Percentiles rank a stretch among this genome's conserved stretches.
These are phyloP conservation scores for Dromococcyx pavoninus DNA, from an alignment of 2,797 vertebrate species.

Conservation along the genomic window DNA sequence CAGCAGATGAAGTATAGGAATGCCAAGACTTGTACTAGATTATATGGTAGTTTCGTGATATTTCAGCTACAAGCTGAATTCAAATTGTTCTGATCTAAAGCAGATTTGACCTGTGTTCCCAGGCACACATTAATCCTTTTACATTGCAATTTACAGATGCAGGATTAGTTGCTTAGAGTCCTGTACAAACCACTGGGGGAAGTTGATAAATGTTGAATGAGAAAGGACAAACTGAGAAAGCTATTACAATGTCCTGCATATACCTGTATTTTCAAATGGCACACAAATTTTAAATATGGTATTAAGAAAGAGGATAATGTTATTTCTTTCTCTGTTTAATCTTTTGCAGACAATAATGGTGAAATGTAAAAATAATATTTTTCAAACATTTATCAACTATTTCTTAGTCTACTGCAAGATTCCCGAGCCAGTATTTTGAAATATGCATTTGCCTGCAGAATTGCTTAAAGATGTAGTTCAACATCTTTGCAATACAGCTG, in stretches of 20 bases:
- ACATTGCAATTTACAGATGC: conserved; percentile 53
- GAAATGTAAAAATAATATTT: background rate
- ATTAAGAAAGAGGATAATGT: background rate
- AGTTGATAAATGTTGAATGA: conserved; percentile 18
- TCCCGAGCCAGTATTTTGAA: background rate
- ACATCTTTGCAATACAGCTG: background rate
- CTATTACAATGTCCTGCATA: background rate
- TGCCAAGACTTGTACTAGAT: conserved; percentile 50
- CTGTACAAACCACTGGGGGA: conserved; percentile 10
- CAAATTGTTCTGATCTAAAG: conserved; percentile 64
- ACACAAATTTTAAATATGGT: background rate
- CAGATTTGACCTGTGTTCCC: conserved; percentile 52
- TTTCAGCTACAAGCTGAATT: conserved; percentile 56
- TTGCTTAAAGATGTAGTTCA: background rate
- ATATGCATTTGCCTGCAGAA: background rate
- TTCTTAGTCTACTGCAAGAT: background rate
- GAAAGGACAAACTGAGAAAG: conserved; percentile 24
- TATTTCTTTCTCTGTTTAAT: background rate
- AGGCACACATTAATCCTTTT: conserved; percentile 52
- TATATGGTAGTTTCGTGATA: conserved; percentile 59
- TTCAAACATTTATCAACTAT: background rate
- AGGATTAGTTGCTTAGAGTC: conserved; percentile 57
- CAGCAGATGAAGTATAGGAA: conserved; percentile 52
- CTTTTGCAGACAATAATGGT: background rate
- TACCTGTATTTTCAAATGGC: background rate